Base-by-base conservation (phyloP, 2,888 invertebrate genomes). In the Colostygia pectinataria region DNA sequence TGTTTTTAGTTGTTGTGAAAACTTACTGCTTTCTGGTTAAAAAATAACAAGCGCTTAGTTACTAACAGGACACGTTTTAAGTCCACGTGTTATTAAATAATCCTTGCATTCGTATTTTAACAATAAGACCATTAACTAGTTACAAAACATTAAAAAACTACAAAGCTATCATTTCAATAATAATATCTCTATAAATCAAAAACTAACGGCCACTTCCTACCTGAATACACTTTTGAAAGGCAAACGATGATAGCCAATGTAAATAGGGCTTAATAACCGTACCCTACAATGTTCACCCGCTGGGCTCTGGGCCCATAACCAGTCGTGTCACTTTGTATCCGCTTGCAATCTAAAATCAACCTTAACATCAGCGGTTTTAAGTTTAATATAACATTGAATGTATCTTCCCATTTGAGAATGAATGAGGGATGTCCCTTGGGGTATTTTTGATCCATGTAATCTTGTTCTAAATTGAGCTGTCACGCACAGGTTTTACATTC, bases 241-340 rank as follows among this genome's bases (percentile, higher is more conserved):
- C 62, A 68, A 70, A 71, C 52, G 77, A 82, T 80, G 79, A 74
- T 74, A 74, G 71, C 80, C 78, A 87, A 86, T 81, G 88, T 85
- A 89, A 88, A 88, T 87, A 89, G 75, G 46, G 80, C 68, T 70
- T 88, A 87, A 87, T 86, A 83, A 71, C 79, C 83, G 75, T 83
- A 72, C 76, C 63, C 71, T 42, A 89, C 88, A 90, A 90, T 80
- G 80, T 63, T 64, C 76, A 74, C 89, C 90, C 76, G 81, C 79
- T 68, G 87, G 55, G 82, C 74, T 70, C 75, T 38, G 25, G 23
- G 32, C 37, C 32, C 37, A 15, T 37, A 43, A 15, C 29, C 38
- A 9, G 25, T 8, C 24, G 1, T 31, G 36, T 40, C 50, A 50
- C 44, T 50, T 14, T 20, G 20, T 9, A 10, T 31, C 18, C 10